Percentiles rank a stretch among this genome's conserved stretches.
Evolutionary conservation across 2,888 invertebrate species (phyloP).

Genomic region (Noctua janthina): DNA sequence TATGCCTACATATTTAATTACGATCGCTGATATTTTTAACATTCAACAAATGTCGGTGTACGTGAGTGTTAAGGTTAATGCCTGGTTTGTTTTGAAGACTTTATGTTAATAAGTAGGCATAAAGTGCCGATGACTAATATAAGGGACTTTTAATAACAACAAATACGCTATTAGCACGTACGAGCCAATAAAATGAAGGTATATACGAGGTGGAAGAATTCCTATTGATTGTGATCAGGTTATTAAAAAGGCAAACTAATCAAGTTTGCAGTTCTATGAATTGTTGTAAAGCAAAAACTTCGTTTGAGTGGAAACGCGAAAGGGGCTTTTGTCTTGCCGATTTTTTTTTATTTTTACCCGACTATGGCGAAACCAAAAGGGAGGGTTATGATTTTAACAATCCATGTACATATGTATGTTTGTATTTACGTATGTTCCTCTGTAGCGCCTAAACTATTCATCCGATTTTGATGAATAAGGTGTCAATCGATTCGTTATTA

Average conservation of each 20-base stretch:
- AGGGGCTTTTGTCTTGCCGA: neutral
- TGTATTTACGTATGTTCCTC: too few species aligned
- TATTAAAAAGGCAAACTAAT: conserved; percentile 7
- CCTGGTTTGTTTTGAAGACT: conserved; percentile 52
- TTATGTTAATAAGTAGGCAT: conserved; percentile 53
- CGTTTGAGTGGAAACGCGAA: neutral
- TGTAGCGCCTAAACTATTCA: too few species aligned
- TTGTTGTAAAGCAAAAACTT: neutral
- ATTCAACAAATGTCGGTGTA: conserved; percentile 55
- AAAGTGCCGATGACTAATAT: conserved; percentile 54
- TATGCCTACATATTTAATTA: conserved; percentile 61
- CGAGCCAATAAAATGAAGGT: conserved; percentile 27
- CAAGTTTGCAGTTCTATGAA: conserved; percentile 10
- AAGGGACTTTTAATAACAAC: conserved; percentile 57
- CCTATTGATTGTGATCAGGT: conserved; percentile 28
- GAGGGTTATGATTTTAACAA: too few species aligned
- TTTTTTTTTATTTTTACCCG: too few species aligned
- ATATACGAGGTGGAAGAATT: conserved; percentile 22
- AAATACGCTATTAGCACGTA: conserved; percentile 57
- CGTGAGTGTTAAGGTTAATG: conserved; percentile 49
- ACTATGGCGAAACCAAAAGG: too few species aligned
- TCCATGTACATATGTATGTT: too few species aligned
- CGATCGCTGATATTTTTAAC: conserved; percentile 55
- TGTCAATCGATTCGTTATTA: too few species aligned
- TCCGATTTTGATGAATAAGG: too few species aligned